Base-by-base conservation (phyloP, 2,113 vertebrate species). In the Tylochromis polylepis region DNA sequence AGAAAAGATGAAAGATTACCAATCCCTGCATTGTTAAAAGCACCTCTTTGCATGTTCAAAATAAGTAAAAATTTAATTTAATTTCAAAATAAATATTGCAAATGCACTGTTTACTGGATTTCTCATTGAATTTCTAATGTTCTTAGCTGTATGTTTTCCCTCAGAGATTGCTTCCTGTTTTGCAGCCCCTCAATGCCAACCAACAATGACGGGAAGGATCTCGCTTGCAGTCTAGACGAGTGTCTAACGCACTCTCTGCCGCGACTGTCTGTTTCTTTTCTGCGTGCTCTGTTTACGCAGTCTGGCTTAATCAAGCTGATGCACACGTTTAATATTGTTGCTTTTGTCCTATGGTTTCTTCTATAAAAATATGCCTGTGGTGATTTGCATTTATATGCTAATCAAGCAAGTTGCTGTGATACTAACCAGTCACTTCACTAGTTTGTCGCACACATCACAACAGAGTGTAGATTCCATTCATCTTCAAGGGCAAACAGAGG, bases 171-270 rank as follows among this genome's bases (percentile, higher is more conserved):
- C 89, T 94, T 95, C 94, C 94, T 95, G 95, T 95, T 95, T 95
- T 95, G 88, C 89, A 89, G 90, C 70, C 84, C 75, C 34, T 95
- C 91, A 93, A 75, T 90, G 86, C 90, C 91, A 87, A 82, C 70
- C 91, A 95, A 95, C 94, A 95, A 94, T 95, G 94, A 92, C 58
- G 89, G 94, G 93, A 95, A 95, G 94, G 91, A 94, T 93, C 91
- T 93, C 11, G 86, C 89, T 86, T 65, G 51, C 84, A 24, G 94
- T 95, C 95, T 95, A 95, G 95, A 95, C 93, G n/a, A 89, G 83
- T 27, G 82, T 87, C 89, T 85, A 83, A 93, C 84, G 84, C 88
- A 51, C 88, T 85, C 81, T 87, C 36, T 65, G 80, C 77, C 43
- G 11, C 11, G 6, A 14, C 79, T 8, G 89, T 85, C 85, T 87